phyloP scores from a whole-genome alignment of 2,888 invertebrate genomes.

The Boloria euphrosyne region DNA sequence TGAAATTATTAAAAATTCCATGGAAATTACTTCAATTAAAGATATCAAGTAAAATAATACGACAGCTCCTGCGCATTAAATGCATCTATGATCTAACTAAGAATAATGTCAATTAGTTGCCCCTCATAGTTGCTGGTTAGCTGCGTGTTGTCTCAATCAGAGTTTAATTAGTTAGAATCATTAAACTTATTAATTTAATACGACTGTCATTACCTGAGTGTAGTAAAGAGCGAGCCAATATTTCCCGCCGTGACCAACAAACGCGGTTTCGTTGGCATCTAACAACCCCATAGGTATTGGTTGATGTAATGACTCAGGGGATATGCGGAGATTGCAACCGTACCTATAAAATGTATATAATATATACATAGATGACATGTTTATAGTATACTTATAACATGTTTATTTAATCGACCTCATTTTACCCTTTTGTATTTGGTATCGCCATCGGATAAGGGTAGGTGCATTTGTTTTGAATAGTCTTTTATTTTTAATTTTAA shows the following conservation, averaged over 20 bases:
- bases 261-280: conserved; percentile 73
- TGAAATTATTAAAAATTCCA: too few species aligned
- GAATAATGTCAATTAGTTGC: too few species aligned
- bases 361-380: neutral
- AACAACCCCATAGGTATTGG: conserved; percentile 60
- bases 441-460: too few species aligned
- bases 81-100: too few species aligned
- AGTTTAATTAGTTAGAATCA: too few species aligned
- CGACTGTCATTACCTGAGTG: conserved; percentile 58
- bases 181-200: too few species aligned
- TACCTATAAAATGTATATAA: conserved; percentile 54
- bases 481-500: neutral
- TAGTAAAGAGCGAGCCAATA: conserved; percentile 76
- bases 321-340: conserved; percentile 72
- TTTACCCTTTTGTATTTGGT: too few species aligned
- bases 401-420: too few species aligned
- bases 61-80: too few species aligned
- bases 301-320: conserved; percentile 63
- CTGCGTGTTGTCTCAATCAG: too few species aligned
- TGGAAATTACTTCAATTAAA: neutral
- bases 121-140: too few species aligned
- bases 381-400: too few species aligned
- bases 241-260: conserved; percentile 74
- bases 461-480: neutral
- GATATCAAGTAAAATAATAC: neutral